Base-by-base conservation (phyloP, 2,888 invertebrate species). In the Caenorhabditis auriculariae region DNA sequence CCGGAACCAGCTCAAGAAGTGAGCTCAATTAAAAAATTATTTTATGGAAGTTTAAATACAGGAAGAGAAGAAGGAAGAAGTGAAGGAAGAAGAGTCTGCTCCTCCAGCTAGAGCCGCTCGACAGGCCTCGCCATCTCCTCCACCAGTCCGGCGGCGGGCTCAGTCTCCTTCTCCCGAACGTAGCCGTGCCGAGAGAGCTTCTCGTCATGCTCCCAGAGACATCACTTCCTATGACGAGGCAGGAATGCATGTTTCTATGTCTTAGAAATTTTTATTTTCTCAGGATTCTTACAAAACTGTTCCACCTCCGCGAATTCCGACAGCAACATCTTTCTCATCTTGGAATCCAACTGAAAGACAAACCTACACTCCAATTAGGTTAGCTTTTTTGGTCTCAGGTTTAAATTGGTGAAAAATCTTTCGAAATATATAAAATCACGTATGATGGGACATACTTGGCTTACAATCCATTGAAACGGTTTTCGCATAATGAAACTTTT, bases 271-370 rank as follows among this genome's bases (percentile, higher is more conserved):
- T 7, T 29, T 3, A 49, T 21, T 15, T 15, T 2, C 50, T 45
- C 28, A 73, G 67, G 80, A 80, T 52, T 74, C 75, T 4, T 75
- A 74, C 66, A 58, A 67, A 21, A 67, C 71, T 29, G 61, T 75
- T 27, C 76, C 75, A 28, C 80, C 80, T 41, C 68, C 78, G 29
- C 67, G 78, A 43, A 66, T 80, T 51, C 78, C 78, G 38, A 66
- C 76, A 12, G 64, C 73, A 47, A 66, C 72, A 27, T 74, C 77
- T 9, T 80, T 80, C 71, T 74, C 72, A 15, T 78, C 78, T 27
- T 80, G 77, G 77, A 63, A 65, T 38, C 77, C 80, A 15, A 63
- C 78, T 49, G 80, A 80, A 52, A 72, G 70, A 55, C 66, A 66
- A 38, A 64, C 63, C 57, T 80, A 80, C 72, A 69, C 77, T 39